Evolutionary conservation across 35 echinoderm and acorn worm genomes (phyloP).

Genomic region (Chiridota heheva): DNA sequence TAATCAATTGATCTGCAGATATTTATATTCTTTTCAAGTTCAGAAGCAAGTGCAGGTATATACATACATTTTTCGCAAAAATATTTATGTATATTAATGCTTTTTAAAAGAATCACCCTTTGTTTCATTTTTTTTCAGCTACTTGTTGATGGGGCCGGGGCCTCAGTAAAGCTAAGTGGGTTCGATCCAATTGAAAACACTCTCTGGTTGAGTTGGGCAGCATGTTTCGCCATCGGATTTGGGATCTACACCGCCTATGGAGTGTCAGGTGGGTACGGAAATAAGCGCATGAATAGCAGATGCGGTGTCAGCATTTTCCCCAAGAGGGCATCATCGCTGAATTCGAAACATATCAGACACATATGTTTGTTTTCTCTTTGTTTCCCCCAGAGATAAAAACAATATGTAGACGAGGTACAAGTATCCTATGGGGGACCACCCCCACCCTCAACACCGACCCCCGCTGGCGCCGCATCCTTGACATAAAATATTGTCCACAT

Average conservation of each 20-base stretch:
- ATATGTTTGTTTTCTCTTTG: not conserved
- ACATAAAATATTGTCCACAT: no score
- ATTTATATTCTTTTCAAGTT: no score
- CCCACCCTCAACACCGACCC: not conserved
- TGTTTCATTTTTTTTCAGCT: no score
- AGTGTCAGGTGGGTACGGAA: constrained; percentile 18
- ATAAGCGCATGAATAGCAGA: not conserved
- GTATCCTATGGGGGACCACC: not conserved
- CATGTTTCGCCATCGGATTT: constrained; percentile 32
- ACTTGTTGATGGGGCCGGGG: constrained; percentile 36
- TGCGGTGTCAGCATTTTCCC: not conserved
- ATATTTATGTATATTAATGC: no score
- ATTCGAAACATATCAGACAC: not conserved
- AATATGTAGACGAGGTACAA: not conserved
- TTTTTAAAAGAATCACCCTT: no score
- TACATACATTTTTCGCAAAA: no score
- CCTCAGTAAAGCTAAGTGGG: constrained; percentile 33
- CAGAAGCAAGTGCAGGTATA: no score
- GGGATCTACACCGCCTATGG: constrained; percentile 40
- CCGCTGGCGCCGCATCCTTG: no score
- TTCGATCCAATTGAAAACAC: constrained; percentile 4
- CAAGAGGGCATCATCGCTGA: not conserved
- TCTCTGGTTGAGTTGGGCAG: constrained; percentile 3
- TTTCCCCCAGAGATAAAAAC: not conserved
- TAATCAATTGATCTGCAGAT: no score